Conservation (phyloP, 2,113 vertebrate genomes). For the Catharus bicknelli region DNA sequence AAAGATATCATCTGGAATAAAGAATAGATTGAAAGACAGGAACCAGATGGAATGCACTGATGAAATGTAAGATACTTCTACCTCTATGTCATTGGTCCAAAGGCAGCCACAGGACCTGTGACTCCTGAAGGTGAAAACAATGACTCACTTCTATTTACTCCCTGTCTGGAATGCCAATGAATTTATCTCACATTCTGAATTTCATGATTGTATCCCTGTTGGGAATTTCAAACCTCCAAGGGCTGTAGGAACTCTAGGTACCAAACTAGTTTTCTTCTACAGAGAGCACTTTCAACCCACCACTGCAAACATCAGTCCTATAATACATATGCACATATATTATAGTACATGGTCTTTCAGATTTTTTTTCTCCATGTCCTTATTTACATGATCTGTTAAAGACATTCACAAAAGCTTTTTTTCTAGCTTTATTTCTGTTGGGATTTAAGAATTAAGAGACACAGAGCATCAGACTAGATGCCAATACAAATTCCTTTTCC, state of each 20-base stretch:
- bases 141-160: not conserved
- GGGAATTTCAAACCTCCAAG: not conserved
- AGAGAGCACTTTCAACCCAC: not conserved
- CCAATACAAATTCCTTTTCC: not conserved
- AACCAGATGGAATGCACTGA: not conserved
- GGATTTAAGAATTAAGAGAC: not conserved
- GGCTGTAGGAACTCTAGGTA: accelerated
- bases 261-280: not conserved
- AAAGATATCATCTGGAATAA: constrained; percentile 7
- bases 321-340: accelerated
- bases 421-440: not conserved
- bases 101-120: not conserved
- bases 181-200: not conserved
- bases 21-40: not conserved
- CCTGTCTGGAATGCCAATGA: not conserved
- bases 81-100: not conserved
- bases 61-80: not conserved
- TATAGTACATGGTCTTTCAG: not conserved
- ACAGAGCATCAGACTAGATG: not conserved
- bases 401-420: not conserved
- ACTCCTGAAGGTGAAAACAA: not conserved
- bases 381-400: not conserved
- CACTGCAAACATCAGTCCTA: not conserved
- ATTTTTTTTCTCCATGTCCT: not conserved
- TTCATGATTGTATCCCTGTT: not conserved